Conservation (phyloP, 2,113 vertebrate genomes). For the Ctenodactylus gundi region DNA sequence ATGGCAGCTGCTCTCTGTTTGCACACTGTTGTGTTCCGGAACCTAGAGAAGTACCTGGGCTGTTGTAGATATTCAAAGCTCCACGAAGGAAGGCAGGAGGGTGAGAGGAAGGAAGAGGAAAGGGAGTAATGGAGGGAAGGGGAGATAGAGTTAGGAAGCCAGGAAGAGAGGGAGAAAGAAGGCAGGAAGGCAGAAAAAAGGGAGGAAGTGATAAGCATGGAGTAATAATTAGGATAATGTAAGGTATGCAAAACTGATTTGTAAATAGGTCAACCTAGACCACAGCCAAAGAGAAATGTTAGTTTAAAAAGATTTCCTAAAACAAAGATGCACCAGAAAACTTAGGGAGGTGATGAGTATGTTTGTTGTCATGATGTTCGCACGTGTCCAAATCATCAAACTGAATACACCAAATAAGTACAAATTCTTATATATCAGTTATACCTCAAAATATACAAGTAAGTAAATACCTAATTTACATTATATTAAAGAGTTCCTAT, state of each 20-base stretch:
- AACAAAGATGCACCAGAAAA: neutral
- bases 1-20: neutral
- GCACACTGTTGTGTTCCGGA: neutral
- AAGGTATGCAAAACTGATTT: neutral
- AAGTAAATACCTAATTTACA: neutral
- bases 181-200: neutral
- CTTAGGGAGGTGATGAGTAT: neutral
- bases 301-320: neutral
- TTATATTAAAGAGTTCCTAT: neutral
- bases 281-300: neutral
- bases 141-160: neutral
- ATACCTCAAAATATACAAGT: neutral
- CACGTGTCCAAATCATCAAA: neutral
- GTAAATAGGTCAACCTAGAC: neutral
- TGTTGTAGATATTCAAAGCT: neutral
- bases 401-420: neutral
- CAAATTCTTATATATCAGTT: neutral
- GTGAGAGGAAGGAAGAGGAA: neutral
- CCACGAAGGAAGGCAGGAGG: neutral
- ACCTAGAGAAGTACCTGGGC: neutral
- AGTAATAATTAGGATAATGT: neutral
- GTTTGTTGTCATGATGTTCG: neutral
- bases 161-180: neutral
- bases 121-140: too few relatives aligned
- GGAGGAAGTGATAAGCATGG: neutral